Evolutionary conservation across 2,113 vertebrate species (phyloP), one percentile per base, ranked within the genome.

Genomic region (Vireo altiloquus): DNA sequence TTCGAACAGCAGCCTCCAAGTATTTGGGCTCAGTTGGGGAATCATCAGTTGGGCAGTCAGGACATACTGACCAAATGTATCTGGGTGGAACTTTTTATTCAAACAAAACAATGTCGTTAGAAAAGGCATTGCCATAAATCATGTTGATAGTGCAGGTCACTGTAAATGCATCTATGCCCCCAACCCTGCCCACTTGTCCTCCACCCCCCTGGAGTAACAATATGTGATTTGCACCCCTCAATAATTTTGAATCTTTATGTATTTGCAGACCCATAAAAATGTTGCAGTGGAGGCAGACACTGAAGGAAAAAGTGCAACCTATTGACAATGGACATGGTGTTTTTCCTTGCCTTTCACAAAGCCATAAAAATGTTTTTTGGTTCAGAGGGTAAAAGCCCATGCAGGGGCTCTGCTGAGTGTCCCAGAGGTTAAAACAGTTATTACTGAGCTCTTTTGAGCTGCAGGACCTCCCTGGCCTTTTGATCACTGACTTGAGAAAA

Each of bases 31-130:
- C 3, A 10, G 25, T 76, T 61, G 65, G 8, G 10, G 24, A 9
- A 30, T 10, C 8, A 19, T 93, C 82, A 19, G 0, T 1, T 2
- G 97, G 97, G n/a, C 98, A 98, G 70, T 98, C 97, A 1, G 98
- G 96, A 56, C 98, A 98, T 2, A 9, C 0, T 4, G 0, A 15
- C 4, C 1, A 1, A 79, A 97, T 61, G 7, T n/a, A 22, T 10
- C 17, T 64, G 77, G 0, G 12, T 70, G 96, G 96, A 96, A 96
- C 98, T 97, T 49, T 82, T 68, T 50, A 35, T 85, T 77, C 39
- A 87, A 68, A 40, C 7, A 68, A 53, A 80, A 57, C 33, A 78
- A 50, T 53, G 10, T 39, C 11, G 15, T 79, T 77, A 66, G 69
- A 94, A 72, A 79, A 76, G 71, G 76, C 75, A 50, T 28, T 49